These are phyloP conservation scores for Harpegnathos saltator DNA, from an alignment of 1,140 invertebrate species.

Conservation along the genomic window DNA sequence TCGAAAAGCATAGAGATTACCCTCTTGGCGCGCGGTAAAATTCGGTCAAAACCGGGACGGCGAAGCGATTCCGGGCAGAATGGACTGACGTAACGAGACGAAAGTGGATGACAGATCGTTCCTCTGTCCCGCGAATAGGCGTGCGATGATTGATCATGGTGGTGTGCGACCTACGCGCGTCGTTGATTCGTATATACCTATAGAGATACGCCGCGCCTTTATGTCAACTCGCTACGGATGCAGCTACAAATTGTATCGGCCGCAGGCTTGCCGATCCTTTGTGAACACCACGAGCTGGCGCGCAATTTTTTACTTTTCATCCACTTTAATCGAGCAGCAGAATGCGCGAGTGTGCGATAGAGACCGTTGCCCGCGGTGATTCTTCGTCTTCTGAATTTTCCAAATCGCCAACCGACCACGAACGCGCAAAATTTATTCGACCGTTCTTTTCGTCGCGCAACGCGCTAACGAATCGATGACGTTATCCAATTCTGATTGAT, in stretches of 20 bases:
- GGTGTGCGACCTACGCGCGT: constrained; percentile 62
- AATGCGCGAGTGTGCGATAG: not conserved
- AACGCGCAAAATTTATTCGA: too few relatives aligned
- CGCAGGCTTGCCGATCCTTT: constrained; percentile 45
- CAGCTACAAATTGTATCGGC: constrained; percentile 65
- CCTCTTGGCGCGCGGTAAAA: not conserved
- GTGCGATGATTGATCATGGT: constrained; percentile 83
- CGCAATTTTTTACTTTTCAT: constrained; percentile 34
- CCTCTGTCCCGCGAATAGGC: constrained; percentile 80
- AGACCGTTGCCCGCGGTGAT: not conserved
- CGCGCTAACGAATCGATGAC: too few relatives aligned
- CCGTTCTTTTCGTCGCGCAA: too few relatives aligned
- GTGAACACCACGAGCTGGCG: constrained; percentile 27
- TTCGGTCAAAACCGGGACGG: constrained; percentile 40
- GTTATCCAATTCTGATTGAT: too few relatives aligned
- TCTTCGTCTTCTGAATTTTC: not conserved
- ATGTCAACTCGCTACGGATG: constrained; percentile 66
- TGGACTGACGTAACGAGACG: constrained; percentile 79
- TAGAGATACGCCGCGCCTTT: constrained; percentile 70
- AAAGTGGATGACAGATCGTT: constrained; percentile 84
- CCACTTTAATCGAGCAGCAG: constrained; percentile 25
- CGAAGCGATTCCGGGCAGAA: constrained; percentile 66
- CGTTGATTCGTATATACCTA: constrained; percentile 66
- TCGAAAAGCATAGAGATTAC: constrained; percentile 2
- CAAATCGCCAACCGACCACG: too few relatives aligned